These are phyloP conservation scores for Cryptomyrus ogoouensis DNA, from an alignment of 2,113 vertebrate genomes.

Conservation along the genomic window DNA sequence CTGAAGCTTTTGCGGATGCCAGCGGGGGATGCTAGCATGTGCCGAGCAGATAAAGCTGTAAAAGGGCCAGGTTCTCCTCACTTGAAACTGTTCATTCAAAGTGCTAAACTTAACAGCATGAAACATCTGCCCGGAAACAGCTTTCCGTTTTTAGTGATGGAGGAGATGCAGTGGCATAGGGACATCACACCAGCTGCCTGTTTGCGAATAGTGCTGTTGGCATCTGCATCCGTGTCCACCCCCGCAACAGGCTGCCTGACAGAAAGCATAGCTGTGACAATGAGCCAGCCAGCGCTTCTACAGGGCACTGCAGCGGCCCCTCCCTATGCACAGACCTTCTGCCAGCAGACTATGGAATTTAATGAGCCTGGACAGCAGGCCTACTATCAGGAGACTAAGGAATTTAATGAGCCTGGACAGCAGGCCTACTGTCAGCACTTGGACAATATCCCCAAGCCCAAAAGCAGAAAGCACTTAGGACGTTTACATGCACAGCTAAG, in stretches of 20 bases:
- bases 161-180: background rate
- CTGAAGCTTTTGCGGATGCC: too few relatives aligned
- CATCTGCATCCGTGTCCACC: background rate
- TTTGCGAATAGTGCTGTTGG: background rate
- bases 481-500: too few relatives aligned
- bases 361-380: background rate
- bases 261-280: background rate
- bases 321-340: background rate
- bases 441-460: background rate
- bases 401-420: too few relatives aligned
- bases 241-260: background rate
- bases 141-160: background rate
- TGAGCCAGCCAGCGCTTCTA: background rate
- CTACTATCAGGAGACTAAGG: too few relatives aligned
- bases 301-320: background rate
- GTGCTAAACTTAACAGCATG: background rate
- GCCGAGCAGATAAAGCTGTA: background rate
- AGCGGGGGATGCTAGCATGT: background rate
- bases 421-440: background rate
- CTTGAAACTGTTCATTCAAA: conserved; percentile 3
- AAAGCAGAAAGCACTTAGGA: background rate
- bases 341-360: background rate
- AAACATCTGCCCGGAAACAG: background rate
- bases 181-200: background rate
- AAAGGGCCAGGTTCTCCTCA: background rate